Evolutionary conservation across 2,797 vertebrate genomes (phyloP).

Genomic region (Petrocephalus sullivani): DNA sequence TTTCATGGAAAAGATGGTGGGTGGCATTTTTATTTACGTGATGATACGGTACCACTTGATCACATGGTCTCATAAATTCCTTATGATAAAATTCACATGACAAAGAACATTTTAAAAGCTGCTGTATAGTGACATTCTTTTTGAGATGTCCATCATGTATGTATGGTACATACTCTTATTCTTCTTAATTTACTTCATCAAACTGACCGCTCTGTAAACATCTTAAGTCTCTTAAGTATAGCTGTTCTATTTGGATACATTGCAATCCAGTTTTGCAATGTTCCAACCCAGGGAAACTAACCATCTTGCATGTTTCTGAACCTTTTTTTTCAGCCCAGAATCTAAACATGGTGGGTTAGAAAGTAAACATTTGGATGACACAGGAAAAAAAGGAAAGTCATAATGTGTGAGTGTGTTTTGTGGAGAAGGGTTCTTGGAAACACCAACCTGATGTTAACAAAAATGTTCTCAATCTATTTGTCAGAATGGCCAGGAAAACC

Average conservation of each 20-base stretch:
- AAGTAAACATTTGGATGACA: conserved; percentile 9
- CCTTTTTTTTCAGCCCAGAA: conserved; percentile 7
- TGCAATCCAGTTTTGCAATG: background rate
- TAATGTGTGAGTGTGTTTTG: background rate
- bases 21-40: background rate
- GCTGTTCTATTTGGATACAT: conserved; percentile 4
- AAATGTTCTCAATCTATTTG: background rate
- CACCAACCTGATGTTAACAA: background rate
- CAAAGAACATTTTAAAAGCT: too few species aligned
- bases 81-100: background rate
- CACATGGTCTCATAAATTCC: background rate
- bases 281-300: conserved; percentile 1
- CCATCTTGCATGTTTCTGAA: conserved; percentile 6
- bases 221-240: background rate
- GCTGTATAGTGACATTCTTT: background rate
- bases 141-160: background rate
- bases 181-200: conserved; percentile 9
- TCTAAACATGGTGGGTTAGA: background rate
- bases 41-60: background rate
- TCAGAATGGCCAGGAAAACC: background rate
- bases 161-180: background rate
- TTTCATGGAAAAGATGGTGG: background rate
- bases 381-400: background rate
- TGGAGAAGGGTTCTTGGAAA: background rate
- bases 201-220: conserved; percentile 1